Evolutionary conservation across 2,888 invertebrate genomes (phyloP).

Genomic region (Xanthia togata): DNA sequence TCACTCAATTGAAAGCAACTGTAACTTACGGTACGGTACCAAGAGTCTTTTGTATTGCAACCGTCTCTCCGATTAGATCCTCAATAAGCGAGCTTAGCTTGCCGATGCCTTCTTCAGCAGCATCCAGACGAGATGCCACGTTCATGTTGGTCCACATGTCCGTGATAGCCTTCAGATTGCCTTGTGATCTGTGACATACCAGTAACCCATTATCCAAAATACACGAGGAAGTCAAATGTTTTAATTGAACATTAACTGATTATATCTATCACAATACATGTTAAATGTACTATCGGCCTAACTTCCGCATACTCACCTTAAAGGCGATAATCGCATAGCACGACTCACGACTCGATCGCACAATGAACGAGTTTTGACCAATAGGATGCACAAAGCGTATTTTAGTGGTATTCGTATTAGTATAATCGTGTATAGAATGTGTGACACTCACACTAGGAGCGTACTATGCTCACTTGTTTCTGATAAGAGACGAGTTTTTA

Average conservation of each 20-base stretch:
- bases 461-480: too few relatives aligned
- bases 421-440: too few relatives aligned
- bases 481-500: too few relatives aligned
- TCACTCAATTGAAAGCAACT: background rate
- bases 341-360: too few relatives aligned
- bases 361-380: too few relatives aligned
- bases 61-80: slow-evolving; percentile 87
- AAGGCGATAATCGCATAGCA: too few relatives aligned
- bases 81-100: slow-evolving; percentile 91
- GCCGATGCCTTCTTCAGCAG: slow-evolving; percentile 90
- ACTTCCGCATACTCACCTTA: too few relatives aligned
- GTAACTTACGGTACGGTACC: slow-evolving; percentile 35
- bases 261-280: background rate
- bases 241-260: background rate
- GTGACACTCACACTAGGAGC: too few relatives aligned
- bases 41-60: slow-evolving; percentile 68
- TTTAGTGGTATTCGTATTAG: too few relatives aligned
- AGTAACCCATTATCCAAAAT: background rate
- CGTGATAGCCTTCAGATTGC: slow-evolving; percentile 86
- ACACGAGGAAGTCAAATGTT: background rate
- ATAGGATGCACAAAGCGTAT: too few relatives aligned
- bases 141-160: slow-evolving; percentile 93
- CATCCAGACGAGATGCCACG: slow-evolving; percentile 92
- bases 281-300: too few relatives aligned
- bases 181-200: slow-evolving; percentile 78